Percentiles rank a stretch among this genome's conserved stretches.
Evolutionary conservation across 2,888 invertebrate genomes (phyloP).

Genomic region (Buathra laborator): DNA sequence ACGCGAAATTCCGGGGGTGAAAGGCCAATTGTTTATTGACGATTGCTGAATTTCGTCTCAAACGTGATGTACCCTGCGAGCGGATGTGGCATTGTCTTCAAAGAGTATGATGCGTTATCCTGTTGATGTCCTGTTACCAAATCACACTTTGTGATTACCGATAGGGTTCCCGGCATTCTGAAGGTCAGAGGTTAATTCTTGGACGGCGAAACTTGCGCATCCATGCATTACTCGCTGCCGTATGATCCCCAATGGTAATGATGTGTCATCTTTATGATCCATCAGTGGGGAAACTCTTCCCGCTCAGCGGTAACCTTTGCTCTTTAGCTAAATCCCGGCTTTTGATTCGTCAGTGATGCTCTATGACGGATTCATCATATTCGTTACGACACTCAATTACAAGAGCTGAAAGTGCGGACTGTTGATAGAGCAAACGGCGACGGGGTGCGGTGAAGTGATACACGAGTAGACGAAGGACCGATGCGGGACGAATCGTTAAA

Average conservation of each 20-base stretch:
- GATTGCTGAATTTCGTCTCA: no score
- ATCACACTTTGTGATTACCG: background rate
- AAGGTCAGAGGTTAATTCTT: conserved; percentile 37
- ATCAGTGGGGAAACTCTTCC: background rate
- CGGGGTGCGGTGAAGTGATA: background rate
- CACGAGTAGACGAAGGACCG: background rate
- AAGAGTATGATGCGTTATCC: no score
- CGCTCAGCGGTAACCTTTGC: conserved; percentile 5
- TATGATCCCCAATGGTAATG: background rate
- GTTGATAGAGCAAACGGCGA: background rate
- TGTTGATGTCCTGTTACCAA: background rate
- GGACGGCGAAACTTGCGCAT: background rate
- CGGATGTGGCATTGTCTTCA: no score
- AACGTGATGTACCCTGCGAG: no score
- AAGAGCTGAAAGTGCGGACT: background rate
- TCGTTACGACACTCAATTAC: background rate
- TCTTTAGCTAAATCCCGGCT: background rate
- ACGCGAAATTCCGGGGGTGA: no score
- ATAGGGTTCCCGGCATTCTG: background rate
- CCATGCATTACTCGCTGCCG: background rate
- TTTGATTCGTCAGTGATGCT: background rate
- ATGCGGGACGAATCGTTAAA: conserved; percentile 44
- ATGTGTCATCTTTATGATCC: background rate
- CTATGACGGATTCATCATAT: background rate
- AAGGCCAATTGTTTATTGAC: no score